phyloP scores from a whole-genome alignment of 2,113 vertebrate genomes.

The Gallinago jamesoni region DNA sequence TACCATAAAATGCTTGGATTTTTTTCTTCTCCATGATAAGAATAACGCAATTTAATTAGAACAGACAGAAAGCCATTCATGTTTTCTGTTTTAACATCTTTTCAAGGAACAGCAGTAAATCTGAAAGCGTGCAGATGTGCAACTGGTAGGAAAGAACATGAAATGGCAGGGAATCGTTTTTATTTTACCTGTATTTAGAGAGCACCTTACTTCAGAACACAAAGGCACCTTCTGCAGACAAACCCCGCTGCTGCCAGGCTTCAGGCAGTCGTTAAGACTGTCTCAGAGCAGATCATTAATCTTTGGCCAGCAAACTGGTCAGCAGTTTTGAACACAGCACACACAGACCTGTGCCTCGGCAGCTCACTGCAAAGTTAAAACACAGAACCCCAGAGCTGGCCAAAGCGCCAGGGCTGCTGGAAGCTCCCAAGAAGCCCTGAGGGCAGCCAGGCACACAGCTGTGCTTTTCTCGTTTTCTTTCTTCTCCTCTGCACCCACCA shows the following conservation, averaged over 20 bases:
- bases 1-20: neutral
- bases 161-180: neutral
- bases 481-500: neutral
- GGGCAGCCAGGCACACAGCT: fast-evolving
- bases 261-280: fast-evolving
- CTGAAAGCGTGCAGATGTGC: neutral
- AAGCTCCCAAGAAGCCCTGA: fast-evolving
- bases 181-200: neutral
- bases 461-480: neutral
- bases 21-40: neutral
- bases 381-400: neutral
- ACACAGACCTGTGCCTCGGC: neutral
- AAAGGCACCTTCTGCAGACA: neutral
- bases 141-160: neutral
- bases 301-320: neutral
- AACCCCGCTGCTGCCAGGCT: neutral
- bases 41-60: neutral
- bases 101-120: neutral
- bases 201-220: neutral
- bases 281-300: neutral
- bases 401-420: neutral
- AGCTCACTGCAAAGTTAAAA: neutral
- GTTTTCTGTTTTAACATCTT: neutral
- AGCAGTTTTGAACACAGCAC: neutral
- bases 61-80: neutral